Base-by-base conservation (phyloP, 2,113 vertebrate genomes). In the Todiramphus saurophagus region DNA sequence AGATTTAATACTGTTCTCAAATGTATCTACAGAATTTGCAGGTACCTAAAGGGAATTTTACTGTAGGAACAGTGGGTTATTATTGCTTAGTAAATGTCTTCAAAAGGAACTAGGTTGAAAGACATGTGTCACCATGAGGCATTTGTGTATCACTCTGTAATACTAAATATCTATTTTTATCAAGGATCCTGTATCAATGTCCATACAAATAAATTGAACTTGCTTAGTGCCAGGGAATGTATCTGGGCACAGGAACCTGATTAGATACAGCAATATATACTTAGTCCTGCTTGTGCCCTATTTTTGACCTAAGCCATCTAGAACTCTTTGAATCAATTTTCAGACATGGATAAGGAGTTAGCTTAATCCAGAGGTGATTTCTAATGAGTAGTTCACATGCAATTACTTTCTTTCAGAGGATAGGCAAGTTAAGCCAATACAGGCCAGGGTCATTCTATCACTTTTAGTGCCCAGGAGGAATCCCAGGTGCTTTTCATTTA, bases 341-440 rank as follows among this genome's bases (percentile, higher is more conserved):
- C 25, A 77, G 86, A n/a, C 67, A 53, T 89, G 68, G 72, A 74
- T 77, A 90, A 93, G 68, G 89, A 90, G 68, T 81, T 93, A 90
- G 28, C 27, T 66, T 89, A 93, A 83, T 82, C 41, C 76, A 81
- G 80, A 92, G 41, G 67, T 67, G 28, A 81, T 74, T 96, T 86
- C 76, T 94, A 94, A 96, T 89, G 80, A 92, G 72, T 35, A 80
- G 46, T 77, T 93, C 79, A 63, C 60, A 83, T 63, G 33, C 56
- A 90, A 90, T 86, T 92, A 89, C 79, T 92, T 92, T 83, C n/a
- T 90, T 88, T 90, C 89, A 92, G 83, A 90, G 51, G 56, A 92
- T 86, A 94, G 92, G 41, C n/a, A 88, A 93, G 72, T 86, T 83
- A 86, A 95, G n/a, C 39, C 68, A 73, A 73, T 58, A 37, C 37